These are phyloP conservation scores for Morpho helenor DNA, from an alignment of 2,888 invertebrate species.

Conservation along the genomic window DNA sequence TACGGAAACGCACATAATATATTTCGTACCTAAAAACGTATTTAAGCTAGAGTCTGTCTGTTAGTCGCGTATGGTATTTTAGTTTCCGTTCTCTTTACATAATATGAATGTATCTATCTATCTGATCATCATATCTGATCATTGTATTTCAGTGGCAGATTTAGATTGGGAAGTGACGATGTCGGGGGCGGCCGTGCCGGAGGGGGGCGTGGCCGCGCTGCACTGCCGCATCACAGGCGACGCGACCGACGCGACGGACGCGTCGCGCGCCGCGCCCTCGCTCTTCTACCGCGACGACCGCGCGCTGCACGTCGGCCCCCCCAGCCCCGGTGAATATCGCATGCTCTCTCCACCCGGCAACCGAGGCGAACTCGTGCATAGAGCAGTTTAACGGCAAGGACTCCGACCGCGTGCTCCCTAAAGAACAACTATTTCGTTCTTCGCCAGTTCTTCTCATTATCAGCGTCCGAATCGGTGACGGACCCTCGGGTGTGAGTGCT, in stretches of 20 bases:
- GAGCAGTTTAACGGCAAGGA: no score
- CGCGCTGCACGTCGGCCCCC: constrained; percentile 60
- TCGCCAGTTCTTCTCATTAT: no score
- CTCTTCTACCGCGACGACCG: constrained; percentile 52
- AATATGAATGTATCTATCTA: background rate
- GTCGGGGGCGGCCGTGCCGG: constrained; percentile 35
- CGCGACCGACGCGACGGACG: constrained; percentile 33
- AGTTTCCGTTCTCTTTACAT: background rate
- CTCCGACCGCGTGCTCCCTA: no score
- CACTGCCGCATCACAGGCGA: constrained; percentile 35
- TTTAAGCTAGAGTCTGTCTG: background rate
- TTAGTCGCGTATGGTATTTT: no score
- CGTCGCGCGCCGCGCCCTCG: constrained; percentile 29
- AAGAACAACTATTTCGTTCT: no score
- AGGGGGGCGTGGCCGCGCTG: constrained; percentile 53
- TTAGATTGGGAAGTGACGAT: constrained; percentile 41
- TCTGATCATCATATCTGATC: no score
- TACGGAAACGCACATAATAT: no score
- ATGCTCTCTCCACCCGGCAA: background rate
- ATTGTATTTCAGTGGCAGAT: constrained; percentile 37
- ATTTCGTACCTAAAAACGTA: no score
- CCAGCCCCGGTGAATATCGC: constrained; percentile 71
- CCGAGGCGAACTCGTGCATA: no score
- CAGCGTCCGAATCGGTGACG: no score
- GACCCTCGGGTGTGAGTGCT: no score